Evolutionary conservation across 64 coral and sea anemone species (phyloP), one percentile per base, ranked within the genome.

Genomic region (Trachythela sp.): DNA sequence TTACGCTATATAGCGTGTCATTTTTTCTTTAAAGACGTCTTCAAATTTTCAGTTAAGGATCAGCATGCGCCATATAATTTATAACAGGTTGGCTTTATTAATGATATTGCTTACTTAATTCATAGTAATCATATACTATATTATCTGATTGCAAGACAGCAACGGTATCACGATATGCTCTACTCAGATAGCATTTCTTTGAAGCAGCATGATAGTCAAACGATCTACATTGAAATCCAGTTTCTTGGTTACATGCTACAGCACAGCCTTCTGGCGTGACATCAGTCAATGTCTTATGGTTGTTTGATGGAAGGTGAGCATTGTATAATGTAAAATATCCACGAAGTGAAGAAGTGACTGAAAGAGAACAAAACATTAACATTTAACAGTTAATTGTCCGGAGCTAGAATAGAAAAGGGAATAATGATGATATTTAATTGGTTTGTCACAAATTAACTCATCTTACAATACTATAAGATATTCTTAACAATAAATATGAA

Each of bases 91-190:
- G n/a, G 42, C 42, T 45, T 11, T 45, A 59, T 59, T 59, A n/a
- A 59, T n/a, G n/a, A n/a, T n/a, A n/a, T 59, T 70, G 88, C 94
- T 92, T 49, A 99, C 95, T 94, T 32, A 80, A 90, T 91, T 94
- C 87, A 80, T 94, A 99, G 91, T 92, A 91, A 59, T 99, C 95
- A 54, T 90, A 87, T 33, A 50, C 85, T 7, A 4, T 35, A 18
- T 85, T 91, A 4, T 42, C 42, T 2, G 54, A 13, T 9, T 59
- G 24, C 31, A 77, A 15, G 0, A 56, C 54, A 3, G 90, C 2
- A 31, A 24, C 84, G 0, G 71, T 71, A 39, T 48, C 77, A 24
- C 50, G 86, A 0, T 88, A 39, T 40, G 56, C 87, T 67, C 20
- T 89, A 75, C 95, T 99, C 10, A 95, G 83, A 30, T 99, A 93